phyloP scores from a whole-genome alignment of 1,140 invertebrate genomes.

The Scaptomyza graminum region DNA sequence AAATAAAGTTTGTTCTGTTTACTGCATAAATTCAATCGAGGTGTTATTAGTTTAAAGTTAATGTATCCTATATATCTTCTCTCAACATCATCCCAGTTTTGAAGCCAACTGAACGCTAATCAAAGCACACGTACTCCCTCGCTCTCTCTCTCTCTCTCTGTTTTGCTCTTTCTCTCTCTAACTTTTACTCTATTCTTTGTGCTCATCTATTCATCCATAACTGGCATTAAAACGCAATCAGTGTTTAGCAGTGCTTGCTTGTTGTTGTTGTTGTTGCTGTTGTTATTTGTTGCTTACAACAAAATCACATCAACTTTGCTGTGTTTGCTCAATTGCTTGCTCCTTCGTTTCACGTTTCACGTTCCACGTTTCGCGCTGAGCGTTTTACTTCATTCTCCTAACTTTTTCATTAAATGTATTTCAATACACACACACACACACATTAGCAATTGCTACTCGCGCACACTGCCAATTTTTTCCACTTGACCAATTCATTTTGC shows the following conservation, averaged over 20 bases:
- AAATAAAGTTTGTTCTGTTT: too few relatives aligned
- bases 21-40: too few relatives aligned
- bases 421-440: slow-evolving; percentile 40
- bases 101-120: neutral
- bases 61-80: too few relatives aligned
- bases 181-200: slow-evolving; percentile 18
- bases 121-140: neutral
- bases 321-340: slow-evolving; percentile 51
- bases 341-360: slow-evolving; percentile 19
- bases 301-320: slow-evolving; percentile 70
- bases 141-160: neutral
- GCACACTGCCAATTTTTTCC: slow-evolving; percentile 73
- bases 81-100: neutral
- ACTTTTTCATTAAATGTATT: slow-evolving; percentile 83
- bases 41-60: too few relatives aligned
- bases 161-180: neutral
- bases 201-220: slow-evolving; percentile 65
- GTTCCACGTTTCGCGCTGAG: slow-evolving; percentile 22
- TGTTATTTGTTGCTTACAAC: slow-evolving; percentile 54
- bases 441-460: slow-evolving; percentile 11
- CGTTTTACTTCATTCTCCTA: slow-evolving; percentile 50
- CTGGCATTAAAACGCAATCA: slow-evolving; percentile 79
- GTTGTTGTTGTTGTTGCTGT: slow-evolving; percentile 42
- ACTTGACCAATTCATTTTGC: slow-evolving; percentile 81
- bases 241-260: slow-evolving; percentile 70